Evolutionary conservation across 1,140 invertebrate species (phyloP), one percentile per base, ranked within the genome.

Genomic region (Magallana angulata): DNA sequence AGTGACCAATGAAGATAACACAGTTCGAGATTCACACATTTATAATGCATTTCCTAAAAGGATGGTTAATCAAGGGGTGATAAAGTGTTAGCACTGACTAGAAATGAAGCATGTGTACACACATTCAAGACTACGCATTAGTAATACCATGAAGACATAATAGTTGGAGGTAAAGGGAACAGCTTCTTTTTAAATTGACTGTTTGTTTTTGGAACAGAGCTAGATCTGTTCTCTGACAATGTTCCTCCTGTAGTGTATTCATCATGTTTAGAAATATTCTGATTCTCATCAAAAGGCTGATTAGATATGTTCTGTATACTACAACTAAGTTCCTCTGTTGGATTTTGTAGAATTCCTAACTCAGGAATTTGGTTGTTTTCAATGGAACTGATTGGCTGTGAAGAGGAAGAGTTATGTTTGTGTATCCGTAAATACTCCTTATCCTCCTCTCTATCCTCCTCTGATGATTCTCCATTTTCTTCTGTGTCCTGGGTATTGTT

Each of bases 71-170:
- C 24, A 24, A 48, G 36, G 36, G 2, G 36, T 48, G 36, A 48
- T 48, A 48, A 48, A 48, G 36, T 48, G 36, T 48, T 48, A 48
- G 36, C 36, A 48, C 36, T 48, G 5, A 48, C 36, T 48, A 48
- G 36, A 5, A 48, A 48, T 48, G 36, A 48, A 48, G 36, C 36
- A 48, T 2, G 36, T 48, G 36, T 48, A 48, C 36, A 48, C 36
- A 48, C 36, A 48, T 48, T 48, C 36, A 48, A 48, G 36, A 48
- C 36, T 48, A 48, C 5, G 30, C 24, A 30, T 76, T 36, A 76
- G 30, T 36, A 76, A 76, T 76, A 76, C 68, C 68, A 76, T 9
- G 68, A 76, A 30, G 68, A 76, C 68, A 76, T 76, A 9, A 76
- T 76, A 30, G 68, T 24, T 0, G 68, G 68, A 24, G 68, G 68